Percentiles rank a stretch among this genome's conserved stretches.
Conservation (phyloP, 2,113 vertebrate species). For the Lucifuga dentata region DNA sequence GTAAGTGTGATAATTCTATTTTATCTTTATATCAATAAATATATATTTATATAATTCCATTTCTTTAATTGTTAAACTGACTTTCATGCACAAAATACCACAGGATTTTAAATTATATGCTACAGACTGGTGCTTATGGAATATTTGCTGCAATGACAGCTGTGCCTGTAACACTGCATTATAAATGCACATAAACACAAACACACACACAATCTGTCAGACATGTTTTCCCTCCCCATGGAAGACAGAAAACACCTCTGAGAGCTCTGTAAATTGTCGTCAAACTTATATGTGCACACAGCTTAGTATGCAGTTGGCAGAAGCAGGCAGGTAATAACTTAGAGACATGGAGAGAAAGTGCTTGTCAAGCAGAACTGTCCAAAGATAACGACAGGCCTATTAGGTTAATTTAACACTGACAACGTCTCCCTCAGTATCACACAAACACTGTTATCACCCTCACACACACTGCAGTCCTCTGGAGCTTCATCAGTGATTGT, state of each 20-base stretch:
- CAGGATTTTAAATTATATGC: not conserved
- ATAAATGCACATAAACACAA: conserved; percentile 27
- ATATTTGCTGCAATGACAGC: conserved; percentile 23
- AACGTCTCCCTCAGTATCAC: conserved; percentile 33
- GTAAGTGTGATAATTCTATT: no score
- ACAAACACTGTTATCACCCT: conserved; percentile 10
- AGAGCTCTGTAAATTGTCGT: conserved; percentile 41
- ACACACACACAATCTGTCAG: conserved; percentile 20
- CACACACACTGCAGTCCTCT: conserved; percentile 2
- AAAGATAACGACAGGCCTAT: conserved; percentile 50
- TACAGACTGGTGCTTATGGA: conserved; percentile 1
- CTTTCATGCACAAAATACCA: no score
- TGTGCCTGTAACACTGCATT: conserved; percentile 9
- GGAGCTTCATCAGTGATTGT: conserved; percentile 1
- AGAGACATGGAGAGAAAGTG: conserved; percentile 43
- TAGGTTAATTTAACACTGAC: conserved; percentile 54
- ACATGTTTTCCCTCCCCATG: conserved; percentile 23
- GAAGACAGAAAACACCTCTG: conserved; percentile 40
- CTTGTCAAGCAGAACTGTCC: conserved; percentile 54
- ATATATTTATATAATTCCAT: no score
- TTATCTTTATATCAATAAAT: no score
- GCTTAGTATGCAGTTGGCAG: conserved; percentile 32
- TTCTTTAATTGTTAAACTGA: no score
- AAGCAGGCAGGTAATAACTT: conserved; percentile 42
- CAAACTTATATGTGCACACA: conserved; percentile 27